Percentiles rank a stretch among this genome's conserved stretches.
phyloP scores from a whole-genome alignment of 35 echinoderm and acorn worm genomes.

The Ophioderma brevispina region DNA sequence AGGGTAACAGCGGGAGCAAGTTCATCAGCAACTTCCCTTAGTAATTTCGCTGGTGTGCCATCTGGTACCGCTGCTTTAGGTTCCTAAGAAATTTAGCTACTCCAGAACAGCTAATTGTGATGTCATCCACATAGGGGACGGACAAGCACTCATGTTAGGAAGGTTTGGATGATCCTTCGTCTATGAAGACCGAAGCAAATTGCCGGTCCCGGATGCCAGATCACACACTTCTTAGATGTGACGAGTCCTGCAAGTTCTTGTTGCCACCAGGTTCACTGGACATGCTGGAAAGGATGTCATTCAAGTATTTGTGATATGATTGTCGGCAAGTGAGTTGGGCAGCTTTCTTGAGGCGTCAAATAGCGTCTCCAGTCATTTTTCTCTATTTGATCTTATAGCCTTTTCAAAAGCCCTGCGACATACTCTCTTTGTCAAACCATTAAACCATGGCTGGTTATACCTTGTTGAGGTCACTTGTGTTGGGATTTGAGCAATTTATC shows the following conservation, averaged over 20 bases:
- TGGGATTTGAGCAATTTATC: too few relatives aligned
- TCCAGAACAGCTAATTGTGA: not conserved
- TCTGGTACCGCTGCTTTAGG: conserved; percentile 19
- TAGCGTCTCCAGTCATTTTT: not conserved
- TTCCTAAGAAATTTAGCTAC: not conserved
- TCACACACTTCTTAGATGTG: conserved; percentile 16
- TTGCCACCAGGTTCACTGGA: not conserved
- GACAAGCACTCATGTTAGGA: not conserved
- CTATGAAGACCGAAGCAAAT: conserved; percentile 7
- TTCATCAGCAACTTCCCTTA: not conserved
- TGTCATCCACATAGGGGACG: not conserved
- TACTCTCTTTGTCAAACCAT: not conserved
- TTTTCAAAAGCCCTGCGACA: not conserved
- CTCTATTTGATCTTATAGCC: not conserved
- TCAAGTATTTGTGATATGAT: conserved; percentile 13
- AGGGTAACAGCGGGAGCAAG: conserved; percentile 7
- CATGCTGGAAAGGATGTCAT: conserved; percentile 8
- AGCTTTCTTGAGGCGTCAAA: not conserved
- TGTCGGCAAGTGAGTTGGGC: not conserved
- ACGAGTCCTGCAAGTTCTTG: not conserved
- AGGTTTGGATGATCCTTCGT: not conserved
- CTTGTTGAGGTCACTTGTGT: too few relatives aligned
- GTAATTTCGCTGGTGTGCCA: conserved; percentile 1
- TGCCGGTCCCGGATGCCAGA: not conserved
- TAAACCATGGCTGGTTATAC: conserved; percentile 5